Base-by-base conservation (phyloP, 2,113 vertebrate species). In the Plecotus auritus region DNA sequence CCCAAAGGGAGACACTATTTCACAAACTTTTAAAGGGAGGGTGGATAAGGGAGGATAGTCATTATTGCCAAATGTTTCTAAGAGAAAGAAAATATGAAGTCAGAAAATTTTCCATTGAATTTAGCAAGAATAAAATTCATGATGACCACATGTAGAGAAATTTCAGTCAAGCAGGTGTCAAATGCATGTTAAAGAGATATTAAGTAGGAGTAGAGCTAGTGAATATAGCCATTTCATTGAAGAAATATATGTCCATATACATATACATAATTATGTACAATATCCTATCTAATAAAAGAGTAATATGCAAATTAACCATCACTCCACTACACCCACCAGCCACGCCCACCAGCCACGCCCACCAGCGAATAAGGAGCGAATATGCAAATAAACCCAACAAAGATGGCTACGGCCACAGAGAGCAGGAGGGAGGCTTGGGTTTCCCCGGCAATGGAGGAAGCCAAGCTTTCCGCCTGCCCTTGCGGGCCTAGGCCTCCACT, bases 21-120 rank as follows among this genome's bases (percentile, higher is more conserved):
- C 26, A 85, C n/a, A 8, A 86, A 59, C 3, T 16, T 3, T 67
- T 3, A 40, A 59, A 32, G 26, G 28, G 20, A 22, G 5, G 8
- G 2, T 59, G 1, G 35, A 32, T 2, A 6, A 28, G 3, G 32
- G 61, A 37, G 16, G 11, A 22, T 1, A 26, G 14, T 40, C 2
- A 42, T 73, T 28, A 51, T 18, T 45, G 14, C 9, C 66, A 61
- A 87, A 32, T 28, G 4, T 9, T 67, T 90, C 4, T 35, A 76
- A 54, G 10, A 88, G 1, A 5, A 40, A 64, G 20, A 88, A 17
- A 64, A 5, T 9, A 28, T 18, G 10, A 40, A n/a, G 6, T 61
- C 22, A 88, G 26, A 82, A 82, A 51, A 13, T 9, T 81, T 81
- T 74, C 1, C 20, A 59, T 13, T 72, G 3, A 83, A 13, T 35